A percentile compares a stretch with the other conserved stretches of the same genome.
phyloP scores from a whole-genome alignment of 2,888 invertebrate species.

The Pharmacophagus antenor region DNA sequence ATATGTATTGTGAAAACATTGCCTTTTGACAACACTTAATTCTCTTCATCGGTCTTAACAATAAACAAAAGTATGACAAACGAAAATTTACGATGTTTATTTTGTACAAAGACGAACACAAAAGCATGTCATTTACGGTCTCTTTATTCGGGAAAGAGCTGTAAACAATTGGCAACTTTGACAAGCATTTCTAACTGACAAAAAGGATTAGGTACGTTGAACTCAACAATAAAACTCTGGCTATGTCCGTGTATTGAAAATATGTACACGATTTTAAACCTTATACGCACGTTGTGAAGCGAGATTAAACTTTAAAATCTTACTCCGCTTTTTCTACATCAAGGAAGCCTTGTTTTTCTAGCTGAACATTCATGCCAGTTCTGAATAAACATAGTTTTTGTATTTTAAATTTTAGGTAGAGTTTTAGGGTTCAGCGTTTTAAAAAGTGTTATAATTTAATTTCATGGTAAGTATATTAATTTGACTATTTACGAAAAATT shows the following conservation, averaged over 20 bases:
- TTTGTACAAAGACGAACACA: constrained; percentile 57
- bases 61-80: constrained; percentile 58
- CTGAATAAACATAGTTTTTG: constrained; percentile 58
- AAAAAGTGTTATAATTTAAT: neutral
- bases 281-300: constrained; percentile 36
- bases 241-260: constrained; percentile 11
- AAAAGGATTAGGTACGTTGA: constrained; percentile 65
- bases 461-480: neutral
- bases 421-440: constrained; percentile 29
- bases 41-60: constrained; percentile 59
- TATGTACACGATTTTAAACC: constrained; percentile 40
- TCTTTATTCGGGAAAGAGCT: constrained; percentile 60
- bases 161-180: constrained; percentile 74
- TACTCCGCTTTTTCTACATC: constrained; percentile 31
- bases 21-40: constrained; percentile 32
- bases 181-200: constrained; percentile 67
- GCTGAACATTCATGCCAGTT: constrained; percentile 53
- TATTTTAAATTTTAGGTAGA: constrained; percentile 32
- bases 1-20: constrained; percentile 10
- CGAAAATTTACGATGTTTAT: constrained; percentile 72
- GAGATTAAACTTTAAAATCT: constrained; percentile 20
- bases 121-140: constrained; percentile 67
- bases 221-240: constrained; percentile 36
- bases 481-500: too few species aligned
- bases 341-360: constrained; percentile 58